Base-by-base conservation (phyloP, 2,888 invertebrate genomes). In the Argyresthia goedartella region DNA sequence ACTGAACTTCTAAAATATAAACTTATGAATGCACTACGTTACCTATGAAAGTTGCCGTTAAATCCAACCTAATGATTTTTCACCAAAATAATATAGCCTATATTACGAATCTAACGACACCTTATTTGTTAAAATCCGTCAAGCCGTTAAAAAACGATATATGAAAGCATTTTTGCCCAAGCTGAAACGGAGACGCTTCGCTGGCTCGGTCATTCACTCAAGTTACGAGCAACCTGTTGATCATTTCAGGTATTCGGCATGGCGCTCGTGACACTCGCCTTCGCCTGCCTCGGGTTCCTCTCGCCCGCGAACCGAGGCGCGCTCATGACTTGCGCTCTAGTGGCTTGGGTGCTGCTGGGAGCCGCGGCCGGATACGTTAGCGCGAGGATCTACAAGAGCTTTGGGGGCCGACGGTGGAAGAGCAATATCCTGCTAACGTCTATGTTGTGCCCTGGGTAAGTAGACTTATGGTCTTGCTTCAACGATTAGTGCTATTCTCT, bases 271-370 rank as follows among this genome's bases (percentile, higher is more conserved):
- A 99, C 99, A 0, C 82, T 99, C 54, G 97, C 95, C 13, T 99
- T 99, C 84, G 99, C 99, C n/a, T 99, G 99, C 76, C 90, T 99
- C 58, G 99, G 99, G 52, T 99, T 99, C 86, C 89, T 99, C 53
- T 99, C 98, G 9, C 99, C 99, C 0, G 99, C 99, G 4, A 99
- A 99, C 84, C 92, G 99, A 66, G 99, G 99, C 8, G 97, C 98
- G 0, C 82, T 99, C 55, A 99, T 99, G 98, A 99, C 99, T 0
- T 99, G 98, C 73, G 94, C 97, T 33, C 91, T 99, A 89, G 95
- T 99, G 1, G 89, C 98, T 56, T 99, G 95, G 86, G 99, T 99
- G n/a, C 91, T 98, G 58, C 89, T 99, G 36, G 99, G 99, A 10
- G 97, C 97, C 0, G 96, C 96, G 1, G 98, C 99, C 51, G 99